phyloP scores from a whole-genome alignment of 2,888 invertebrate species.

The Andrena praecox region DNA sequence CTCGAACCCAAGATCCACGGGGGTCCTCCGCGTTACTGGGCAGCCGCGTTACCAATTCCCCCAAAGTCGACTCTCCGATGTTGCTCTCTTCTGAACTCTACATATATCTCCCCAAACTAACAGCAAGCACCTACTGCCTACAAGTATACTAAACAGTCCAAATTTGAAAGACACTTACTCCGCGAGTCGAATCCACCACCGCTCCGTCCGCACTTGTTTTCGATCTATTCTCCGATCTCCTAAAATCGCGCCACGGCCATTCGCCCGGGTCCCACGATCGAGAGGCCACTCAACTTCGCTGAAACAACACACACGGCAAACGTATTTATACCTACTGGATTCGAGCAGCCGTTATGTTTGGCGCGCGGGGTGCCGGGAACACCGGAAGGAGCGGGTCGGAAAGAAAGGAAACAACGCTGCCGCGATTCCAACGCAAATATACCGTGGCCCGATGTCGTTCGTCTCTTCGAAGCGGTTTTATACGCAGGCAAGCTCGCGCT shows the following conservation, averaged over 20 bases:
- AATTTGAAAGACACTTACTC: neutral
- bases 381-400: slow-evolving; percentile 20
- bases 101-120: no score
- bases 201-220: neutral
- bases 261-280: slow-evolving; percentile 34
- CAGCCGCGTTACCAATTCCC: no score
- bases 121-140: neutral
- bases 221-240: neutral
- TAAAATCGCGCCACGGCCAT: neutral
- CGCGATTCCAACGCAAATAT: slow-evolving; percentile 67
- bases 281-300: slow-evolving; percentile 72
- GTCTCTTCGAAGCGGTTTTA: neutral
- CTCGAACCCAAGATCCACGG: no score
- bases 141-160: neutral
- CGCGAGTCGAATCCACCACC: neutral
- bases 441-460: slow-evolving; percentile 18
- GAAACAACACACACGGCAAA: slow-evolving; percentile 73
- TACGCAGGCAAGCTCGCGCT: neutral
- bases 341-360: slow-evolving; percentile 60
- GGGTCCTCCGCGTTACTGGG: no score
- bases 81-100: no score
- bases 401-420: slow-evolving; percentile 44
- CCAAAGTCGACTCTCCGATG: no score
- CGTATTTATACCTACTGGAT: slow-evolving; percentile 71
- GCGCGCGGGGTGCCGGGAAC: slow-evolving; percentile 33